phyloP scores from a whole-genome alignment of 1,140 invertebrate species.

The Drosophila azteca region DNA sequence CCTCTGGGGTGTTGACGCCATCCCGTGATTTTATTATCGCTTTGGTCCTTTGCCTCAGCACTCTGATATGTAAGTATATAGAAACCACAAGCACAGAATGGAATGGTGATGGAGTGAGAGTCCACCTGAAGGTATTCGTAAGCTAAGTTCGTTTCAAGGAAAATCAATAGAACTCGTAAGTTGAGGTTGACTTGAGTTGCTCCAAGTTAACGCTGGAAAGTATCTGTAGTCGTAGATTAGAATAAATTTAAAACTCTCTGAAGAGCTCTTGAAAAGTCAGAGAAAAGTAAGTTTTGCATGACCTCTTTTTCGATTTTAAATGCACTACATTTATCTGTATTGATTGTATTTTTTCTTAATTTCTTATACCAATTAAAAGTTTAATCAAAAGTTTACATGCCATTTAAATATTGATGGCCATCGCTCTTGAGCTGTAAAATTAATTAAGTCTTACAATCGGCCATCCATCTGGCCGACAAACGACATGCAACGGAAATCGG shows the following conservation, averaged over 20 bases:
- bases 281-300: slow-evolving; percentile 3
- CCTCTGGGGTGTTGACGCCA: slow-evolving; percentile 90
- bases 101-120: neutral
- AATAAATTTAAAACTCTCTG: neutral
- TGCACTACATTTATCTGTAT: neutral
- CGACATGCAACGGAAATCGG: slow-evolving; percentile 54
- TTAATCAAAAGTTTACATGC: slow-evolving; percentile 27
- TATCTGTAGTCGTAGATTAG: neutral
- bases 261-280: neutral
- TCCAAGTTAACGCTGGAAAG: no score
- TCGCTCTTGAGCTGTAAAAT: slow-evolving; percentile 50
- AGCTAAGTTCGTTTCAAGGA: neutral
- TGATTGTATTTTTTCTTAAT: slow-evolving; percentile 9
- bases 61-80: slow-evolving; percentile 89
- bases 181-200: slow-evolving; percentile 17
- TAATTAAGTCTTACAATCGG: slow-evolving; percentile 71
- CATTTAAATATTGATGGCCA: slow-evolving; percentile 70
- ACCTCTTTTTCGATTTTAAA: neutral
- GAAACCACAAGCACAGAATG: neutral
- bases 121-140: no score
- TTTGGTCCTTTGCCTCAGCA: slow-evolving; percentile 90
- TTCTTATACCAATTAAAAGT: slow-evolving; percentile 33
- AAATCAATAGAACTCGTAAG: neutral
- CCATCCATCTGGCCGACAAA: slow-evolving; percentile 21
- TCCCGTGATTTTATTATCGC: slow-evolving; percentile 93